A percentile compares a stretch with the other conserved stretches of the same genome.
phyloP scores from a whole-genome alignment of 2,797 vertebrate genomes.

The Zalophus californianus region DNA sequence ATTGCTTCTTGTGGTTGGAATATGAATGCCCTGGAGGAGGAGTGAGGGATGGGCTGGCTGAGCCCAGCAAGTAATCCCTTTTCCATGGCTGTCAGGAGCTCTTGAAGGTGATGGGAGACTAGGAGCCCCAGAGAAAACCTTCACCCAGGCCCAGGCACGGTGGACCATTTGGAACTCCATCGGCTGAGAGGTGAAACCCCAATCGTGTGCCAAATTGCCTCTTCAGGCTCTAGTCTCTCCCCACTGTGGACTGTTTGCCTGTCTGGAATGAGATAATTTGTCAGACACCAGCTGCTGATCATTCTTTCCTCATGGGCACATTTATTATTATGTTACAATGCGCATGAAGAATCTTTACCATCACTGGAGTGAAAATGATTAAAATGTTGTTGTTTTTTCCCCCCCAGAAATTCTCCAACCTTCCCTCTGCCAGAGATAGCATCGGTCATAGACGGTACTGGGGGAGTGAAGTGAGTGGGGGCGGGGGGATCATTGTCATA shows the following conservation, averaged over 20 bases:
- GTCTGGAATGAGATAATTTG: slow-evolving; percentile 88
- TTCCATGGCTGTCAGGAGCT: slow-evolving; percentile 73
- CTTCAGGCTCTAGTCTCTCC: slow-evolving; percentile 79
- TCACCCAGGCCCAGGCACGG: not conserved
- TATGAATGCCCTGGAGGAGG: slow-evolving; percentile 60
- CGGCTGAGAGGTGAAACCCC: slow-evolving; percentile 73
- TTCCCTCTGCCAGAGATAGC: slow-evolving; percentile 61
- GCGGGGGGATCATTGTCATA: not conserved
- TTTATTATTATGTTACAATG: slow-evolving; percentile 89
- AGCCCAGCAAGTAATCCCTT: slow-evolving; percentile 71
- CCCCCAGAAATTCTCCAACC: slow-evolving; percentile 76
- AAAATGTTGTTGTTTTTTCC: slow-evolving; percentile 70
- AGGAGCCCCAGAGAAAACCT: slow-evolving; percentile 52
- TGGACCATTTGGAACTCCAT: slow-evolving; percentile 65
- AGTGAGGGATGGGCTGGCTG: slow-evolving; percentile 52
- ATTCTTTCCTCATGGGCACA: slow-evolving; percentile 87
- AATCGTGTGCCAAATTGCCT: slow-evolving; percentile 75
- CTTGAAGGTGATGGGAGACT: slow-evolving; percentile 58
- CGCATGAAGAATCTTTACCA: slow-evolving; percentile 86
- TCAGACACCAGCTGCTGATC: slow-evolving; percentile 89
- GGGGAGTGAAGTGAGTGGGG: not conserved
- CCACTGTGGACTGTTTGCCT: slow-evolving; percentile 85
- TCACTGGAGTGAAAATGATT: slow-evolving; percentile 81
- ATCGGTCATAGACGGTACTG: not conserved
- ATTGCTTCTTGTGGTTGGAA: slow-evolving; percentile 52